Base-by-base conservation (phyloP, 2,888 invertebrate genomes). In the Lepidonotus clava region DNA sequence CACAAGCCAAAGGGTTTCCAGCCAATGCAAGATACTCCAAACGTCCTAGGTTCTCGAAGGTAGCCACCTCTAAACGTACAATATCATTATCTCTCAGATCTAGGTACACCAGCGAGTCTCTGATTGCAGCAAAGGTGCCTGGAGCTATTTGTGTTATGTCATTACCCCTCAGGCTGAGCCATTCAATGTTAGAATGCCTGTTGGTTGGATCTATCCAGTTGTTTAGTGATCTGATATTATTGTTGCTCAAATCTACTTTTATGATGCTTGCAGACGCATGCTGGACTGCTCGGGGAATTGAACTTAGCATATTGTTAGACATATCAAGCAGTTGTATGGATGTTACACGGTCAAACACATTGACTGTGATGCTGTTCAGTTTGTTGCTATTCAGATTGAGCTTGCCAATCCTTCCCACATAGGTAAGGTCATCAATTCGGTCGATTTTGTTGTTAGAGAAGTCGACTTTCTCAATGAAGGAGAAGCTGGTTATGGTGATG, bases 1-100 rank as follows among this genome's bases (percentile, higher is more conserved):
- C 88, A 86, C 88, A 88, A 24, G 24, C 40, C 41, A 87, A 41
- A 21, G 88, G 88, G 77, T 88, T 88, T 11, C 88, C 88, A 21
- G 85, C 53, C 8, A 88, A 56, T 0, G 34, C 41, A 11, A 88
- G 32, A 8, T 46, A 28, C 84, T 83, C 46, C 46, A 88, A 71
- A 5, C 34, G 41, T 1, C 5, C 56, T n/a, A 87, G 83, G 18
- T n/a, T 56, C 36, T 46, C n/a, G 14, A 87, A 66, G 4, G 53
- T 46, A n/a, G 53, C 66, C 8, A 56, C 67, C 11, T 18, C 53
- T 24, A 87, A 34, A 6, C n/a, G 36, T 18, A 14, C 40, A 36
- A 87, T 67, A n/a, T 71, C 11, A 80, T 87, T 87, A 38, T 83
- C 28, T 0, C 86, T 28, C 6, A 87, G 67, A 53, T 86, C 86